Conservation (phyloP, 2,113 vertebrate species). For the Zosterops borbonicus region DNA sequence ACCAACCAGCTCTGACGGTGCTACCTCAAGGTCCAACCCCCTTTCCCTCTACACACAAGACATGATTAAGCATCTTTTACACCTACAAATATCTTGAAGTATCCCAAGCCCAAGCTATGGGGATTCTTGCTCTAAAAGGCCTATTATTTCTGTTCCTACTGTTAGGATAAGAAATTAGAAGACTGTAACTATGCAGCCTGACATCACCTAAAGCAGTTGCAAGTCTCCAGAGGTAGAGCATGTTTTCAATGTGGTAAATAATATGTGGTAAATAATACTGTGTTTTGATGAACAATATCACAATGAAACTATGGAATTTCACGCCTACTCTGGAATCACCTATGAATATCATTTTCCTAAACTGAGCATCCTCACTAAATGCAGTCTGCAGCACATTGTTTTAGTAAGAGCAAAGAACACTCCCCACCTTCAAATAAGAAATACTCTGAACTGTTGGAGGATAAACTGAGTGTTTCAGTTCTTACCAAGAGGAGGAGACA, state of each 20-base stretch:
- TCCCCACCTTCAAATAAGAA: not conserved
- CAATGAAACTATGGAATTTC: not conserved
- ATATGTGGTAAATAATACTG: not conserved
- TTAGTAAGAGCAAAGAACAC: not conserved
- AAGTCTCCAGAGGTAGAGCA: not conserved
- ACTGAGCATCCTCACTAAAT: not conserved
- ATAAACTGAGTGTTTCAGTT: not conserved
- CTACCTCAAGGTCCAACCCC: not conserved
- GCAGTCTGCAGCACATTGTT: not conserved
- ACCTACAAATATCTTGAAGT: not conserved
- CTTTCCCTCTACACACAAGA: not conserved
- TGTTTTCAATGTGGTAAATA: not conserved
- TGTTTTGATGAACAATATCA: not conserved
- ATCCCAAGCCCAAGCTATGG: not conserved
- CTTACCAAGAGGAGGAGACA: not conserved
- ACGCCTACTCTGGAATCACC: not conserved
- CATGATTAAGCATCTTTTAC: not conserved
- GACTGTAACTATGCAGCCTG: not conserved
- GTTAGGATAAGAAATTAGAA: not conserved
- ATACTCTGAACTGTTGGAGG: not conserved
- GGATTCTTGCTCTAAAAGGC: not conserved
- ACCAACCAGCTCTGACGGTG: not conserved
- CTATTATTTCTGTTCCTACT: not conserved
- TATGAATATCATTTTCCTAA: not conserved
- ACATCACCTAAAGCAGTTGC: not conserved